A percentile compares a stretch with the other conserved stretches of the same genome.
phyloP scores from a whole-genome alignment of 1,140 invertebrate genomes.

The Drosophila lowei region DNA sequence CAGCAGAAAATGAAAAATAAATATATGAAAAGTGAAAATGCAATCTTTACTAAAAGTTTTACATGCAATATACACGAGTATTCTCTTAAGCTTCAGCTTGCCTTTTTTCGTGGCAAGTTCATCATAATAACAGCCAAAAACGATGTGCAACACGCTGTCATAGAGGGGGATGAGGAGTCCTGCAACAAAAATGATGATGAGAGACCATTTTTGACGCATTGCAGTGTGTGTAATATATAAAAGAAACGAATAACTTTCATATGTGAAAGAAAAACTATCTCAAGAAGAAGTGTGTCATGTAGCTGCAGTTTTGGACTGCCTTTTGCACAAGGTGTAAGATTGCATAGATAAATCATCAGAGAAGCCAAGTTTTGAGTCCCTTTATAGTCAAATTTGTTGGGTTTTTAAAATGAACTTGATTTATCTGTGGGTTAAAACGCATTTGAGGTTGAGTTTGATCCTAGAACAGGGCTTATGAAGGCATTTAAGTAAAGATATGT shows the following conservation, averaged over 20 bases:
- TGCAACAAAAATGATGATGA: conserved; percentile 36
- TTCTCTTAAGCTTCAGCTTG: conserved; percentile 8
- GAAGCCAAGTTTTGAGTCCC: too few relatives aligned
- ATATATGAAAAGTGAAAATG: conserved; percentile 66
- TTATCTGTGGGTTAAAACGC: too few relatives aligned
- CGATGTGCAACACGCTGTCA: conserved; percentile 3
- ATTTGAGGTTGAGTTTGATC: too few relatives aligned
- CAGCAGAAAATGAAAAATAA: conserved; percentile 27
- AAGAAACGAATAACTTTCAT: conserved; percentile 19
- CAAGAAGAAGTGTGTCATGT: background rate
- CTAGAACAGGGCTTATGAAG: too few relatives aligned
- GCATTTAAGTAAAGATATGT: too few relatives aligned
- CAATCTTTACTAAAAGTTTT: conserved; percentile 45
- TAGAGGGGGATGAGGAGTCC: too few relatives aligned
- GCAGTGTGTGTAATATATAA: conserved; percentile 49
- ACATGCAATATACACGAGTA: conserved; percentile 33
- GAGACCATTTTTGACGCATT: conserved; percentile 64
- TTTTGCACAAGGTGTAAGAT: too few relatives aligned
- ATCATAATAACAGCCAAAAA: conserved; percentile 57
- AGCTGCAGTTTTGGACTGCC: too few relatives aligned
- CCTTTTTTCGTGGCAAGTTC: conserved; percentile 21
- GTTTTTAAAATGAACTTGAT: too few relatives aligned
- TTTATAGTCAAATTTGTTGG: too few relatives aligned
- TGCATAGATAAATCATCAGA: too few relatives aligned
- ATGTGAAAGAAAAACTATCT: background rate